phyloP scores from a whole-genome alignment of 2,113 vertebrate genomes.

The Leptobrachium leishanense region DNA sequence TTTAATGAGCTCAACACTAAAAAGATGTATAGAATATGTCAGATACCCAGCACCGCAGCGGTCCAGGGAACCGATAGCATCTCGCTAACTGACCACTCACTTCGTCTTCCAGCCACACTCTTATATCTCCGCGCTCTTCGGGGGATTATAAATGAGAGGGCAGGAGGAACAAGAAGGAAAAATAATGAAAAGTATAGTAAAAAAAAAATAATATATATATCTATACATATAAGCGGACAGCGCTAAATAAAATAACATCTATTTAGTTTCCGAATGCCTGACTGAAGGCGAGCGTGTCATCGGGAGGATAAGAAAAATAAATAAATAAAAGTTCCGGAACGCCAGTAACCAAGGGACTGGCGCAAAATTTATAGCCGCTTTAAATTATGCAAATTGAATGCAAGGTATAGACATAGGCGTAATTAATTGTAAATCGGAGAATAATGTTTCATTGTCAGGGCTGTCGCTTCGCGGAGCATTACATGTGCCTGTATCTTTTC shows the following conservation, averaged over 20 bases:
- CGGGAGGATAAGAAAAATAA: constrained; percentile 3
- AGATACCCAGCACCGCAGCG: constrained; percentile 83
- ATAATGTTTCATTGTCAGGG: constrained; percentile 97
- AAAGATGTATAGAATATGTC: constrained; percentile 95
- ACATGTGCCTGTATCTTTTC: constrained; percentile 93
- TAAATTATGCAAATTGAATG: constrained; percentile 98
- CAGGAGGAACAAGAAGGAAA: constrained; percentile 78
- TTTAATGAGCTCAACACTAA: constrained; percentile 88
- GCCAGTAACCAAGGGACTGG: constrained; percentile 71
- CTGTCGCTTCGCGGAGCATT: constrained; percentile 91
- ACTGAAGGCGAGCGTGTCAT: constrained; percentile 57
- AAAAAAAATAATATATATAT: constrained; percentile 62
- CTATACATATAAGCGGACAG: constrained; percentile 69
- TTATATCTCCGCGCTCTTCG: constrained; percentile 83
- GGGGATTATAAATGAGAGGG: constrained; percentile 91
- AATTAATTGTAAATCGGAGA: constrained; percentile 99
- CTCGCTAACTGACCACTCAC: constrained; percentile 85
- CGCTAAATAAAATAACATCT: constrained; percentile 70
- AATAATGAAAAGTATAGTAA: constrained; percentile 76
- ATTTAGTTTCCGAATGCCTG: constrained; percentile 69
- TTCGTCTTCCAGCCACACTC: constrained; percentile 79
- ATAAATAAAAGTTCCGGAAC: constrained; percentile 68
- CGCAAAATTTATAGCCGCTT: constrained; percentile 84
- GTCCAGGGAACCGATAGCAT: constrained; percentile 89
- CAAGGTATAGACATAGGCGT: constrained; percentile 92